A percentile compares a stretch with the other conserved stretches of the same genome.
These are phyloP conservation scores for Aix galericulata DNA, from an alignment of 2,113 vertebrate genomes.

Conservation along the genomic window DNA sequence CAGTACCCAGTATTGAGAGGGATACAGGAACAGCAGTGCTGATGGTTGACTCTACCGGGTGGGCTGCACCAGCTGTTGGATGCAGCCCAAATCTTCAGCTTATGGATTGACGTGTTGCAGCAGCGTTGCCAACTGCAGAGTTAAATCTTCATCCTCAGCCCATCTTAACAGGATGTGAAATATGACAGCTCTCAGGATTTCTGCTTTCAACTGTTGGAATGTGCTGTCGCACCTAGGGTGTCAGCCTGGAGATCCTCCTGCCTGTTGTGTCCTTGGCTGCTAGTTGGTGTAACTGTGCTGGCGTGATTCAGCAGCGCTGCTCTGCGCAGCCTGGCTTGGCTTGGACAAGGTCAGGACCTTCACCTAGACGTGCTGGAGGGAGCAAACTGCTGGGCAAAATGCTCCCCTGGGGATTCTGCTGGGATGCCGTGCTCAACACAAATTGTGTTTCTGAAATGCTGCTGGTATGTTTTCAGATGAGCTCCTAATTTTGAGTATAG, in stretches of 20 bases:
- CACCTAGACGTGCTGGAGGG: background rate
- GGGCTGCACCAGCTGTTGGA: fast-evolving
- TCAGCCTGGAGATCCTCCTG: background rate
- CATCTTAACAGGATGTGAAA: background rate
- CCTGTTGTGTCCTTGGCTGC: background rate
- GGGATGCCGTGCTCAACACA: background rate
- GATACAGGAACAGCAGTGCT: background rate
- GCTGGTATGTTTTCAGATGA: background rate
- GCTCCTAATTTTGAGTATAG: background rate
- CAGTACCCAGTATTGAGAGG: fast-evolving
- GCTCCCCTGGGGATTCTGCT: background rate
- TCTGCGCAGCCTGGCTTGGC: background rate
- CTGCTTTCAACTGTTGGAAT: background rate
- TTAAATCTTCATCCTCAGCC: background rate
- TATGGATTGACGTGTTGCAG: fast-evolving
- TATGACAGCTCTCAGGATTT: fast-evolving
- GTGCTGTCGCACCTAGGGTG: fast-evolving
- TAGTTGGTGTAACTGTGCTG: background rate
- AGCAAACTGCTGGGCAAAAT: background rate
- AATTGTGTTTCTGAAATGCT: background rate
- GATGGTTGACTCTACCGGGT: fast-evolving
- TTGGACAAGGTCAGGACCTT: background rate
- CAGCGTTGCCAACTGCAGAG: background rate
- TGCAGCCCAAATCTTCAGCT: background rate
- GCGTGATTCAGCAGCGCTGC: background rate